phyloP scores from a whole-genome alignment of 2,888 invertebrate genomes.

The Chrysina gloriosa region DNA sequence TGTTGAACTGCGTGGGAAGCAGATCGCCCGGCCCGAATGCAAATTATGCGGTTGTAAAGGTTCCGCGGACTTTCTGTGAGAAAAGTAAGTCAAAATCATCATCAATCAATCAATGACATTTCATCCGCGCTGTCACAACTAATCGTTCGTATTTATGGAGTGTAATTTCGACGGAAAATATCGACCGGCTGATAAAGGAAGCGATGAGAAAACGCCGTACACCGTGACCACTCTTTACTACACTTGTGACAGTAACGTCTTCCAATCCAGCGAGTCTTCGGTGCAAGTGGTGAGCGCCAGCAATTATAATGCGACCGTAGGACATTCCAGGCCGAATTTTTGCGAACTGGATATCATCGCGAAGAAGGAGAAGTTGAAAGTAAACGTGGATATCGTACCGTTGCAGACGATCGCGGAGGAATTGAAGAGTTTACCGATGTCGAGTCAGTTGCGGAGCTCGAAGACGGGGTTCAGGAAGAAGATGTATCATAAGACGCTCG shows the following conservation, averaged over 20 bases:
- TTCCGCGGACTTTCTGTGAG: no score
- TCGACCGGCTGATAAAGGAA: no score
- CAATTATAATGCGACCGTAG: constrained; percentile 2
- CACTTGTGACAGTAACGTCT: constrained; percentile 36
- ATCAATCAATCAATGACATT: no score
- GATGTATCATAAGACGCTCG: not conserved
- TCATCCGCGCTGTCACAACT: no score
- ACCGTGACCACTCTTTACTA: constrained; percentile 36
- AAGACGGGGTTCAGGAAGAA: constrained; percentile 25
- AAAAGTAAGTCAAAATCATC: no score
- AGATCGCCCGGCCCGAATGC: no score
- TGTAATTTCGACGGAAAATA: no score
- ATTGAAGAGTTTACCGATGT: constrained; percentile 28
- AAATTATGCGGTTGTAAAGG: no score
- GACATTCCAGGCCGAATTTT: constrained; percentile 37
- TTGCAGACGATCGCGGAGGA: constrained; percentile 21
- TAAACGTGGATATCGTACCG: constrained; percentile 7
- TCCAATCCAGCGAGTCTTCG: constrained; percentile 39
- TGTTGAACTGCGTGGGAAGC: no score
- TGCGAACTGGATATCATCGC: constrained; percentile 49
- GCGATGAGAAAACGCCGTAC: not conserved
- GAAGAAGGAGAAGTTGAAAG: constrained; percentile 37
- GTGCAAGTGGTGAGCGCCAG: constrained; percentile 40
- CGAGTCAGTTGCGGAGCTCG: not conserved
- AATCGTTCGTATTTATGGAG: no score